Evolutionary conservation across 2,797 vertebrate genomes (phyloP), one percentile per base, ranked within the genome.

Genomic region (Orestias chungarensis): DNA sequence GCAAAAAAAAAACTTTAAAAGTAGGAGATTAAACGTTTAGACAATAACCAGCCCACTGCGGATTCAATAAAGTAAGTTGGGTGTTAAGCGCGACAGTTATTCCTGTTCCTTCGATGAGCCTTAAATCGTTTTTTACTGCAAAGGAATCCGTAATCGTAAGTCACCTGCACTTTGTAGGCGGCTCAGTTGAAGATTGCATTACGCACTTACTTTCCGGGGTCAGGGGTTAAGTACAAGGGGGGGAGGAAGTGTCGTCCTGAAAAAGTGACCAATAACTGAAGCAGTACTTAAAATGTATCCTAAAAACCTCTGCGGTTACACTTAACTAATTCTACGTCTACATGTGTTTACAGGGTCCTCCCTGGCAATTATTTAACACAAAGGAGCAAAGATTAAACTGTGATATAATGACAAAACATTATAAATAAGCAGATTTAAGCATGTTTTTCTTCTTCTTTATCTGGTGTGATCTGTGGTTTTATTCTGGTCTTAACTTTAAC

Each of bases 141-240:
- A 87, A 77, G 70, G 73, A 89, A 87, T 90, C 81, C 89, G 87
- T 83, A 82, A 87, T 80, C 70, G 0, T 86, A 92, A 93, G 92
- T 93, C 90, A 88, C 88, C 89, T 91, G 90, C 92, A 95, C 91
- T 92, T 96, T 94, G 90, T 92, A 75, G 74, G 90, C 83, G 67
- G 92, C 93, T 91, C 92, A 74, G 92, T 92, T 83, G 86, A 68
- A 93, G 89, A 92, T 94, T 94, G 93, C 94, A 95, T 95, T 94
- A 94, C 94, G 94, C 85, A 90, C 95, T 93, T 94, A 95, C 94
- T 94, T 93, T 90, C 80, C 66, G 29, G 52, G 93, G 96, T 96
- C 94, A 95, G 90, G 94, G 95, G 95, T 97, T 97, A 96, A 96
- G 95, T 91, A 94, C 93, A 93, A 93, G 59, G 93, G 38, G 93